phyloP scores from a whole-genome alignment of 1,140 invertebrate species.

The Trachymyrmex septentrionalis region DNA sequence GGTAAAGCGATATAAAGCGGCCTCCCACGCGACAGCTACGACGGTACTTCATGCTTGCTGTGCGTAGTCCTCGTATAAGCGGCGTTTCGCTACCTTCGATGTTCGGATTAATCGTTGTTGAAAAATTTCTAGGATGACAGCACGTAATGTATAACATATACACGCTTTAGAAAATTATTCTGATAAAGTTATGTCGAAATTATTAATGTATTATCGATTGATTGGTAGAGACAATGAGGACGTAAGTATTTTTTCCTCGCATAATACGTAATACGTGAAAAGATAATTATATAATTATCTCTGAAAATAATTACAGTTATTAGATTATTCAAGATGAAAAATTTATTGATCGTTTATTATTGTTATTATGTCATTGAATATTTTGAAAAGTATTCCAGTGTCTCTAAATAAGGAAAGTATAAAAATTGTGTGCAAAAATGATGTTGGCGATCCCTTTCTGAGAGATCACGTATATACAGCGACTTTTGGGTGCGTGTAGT shows the following conservation, averaged over 20 bases:
- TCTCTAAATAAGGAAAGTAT: background rate
- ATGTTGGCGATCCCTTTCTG: slow-evolving; percentile 36
- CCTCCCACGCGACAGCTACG: slow-evolving; percentile 79
- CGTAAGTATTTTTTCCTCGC: background rate
- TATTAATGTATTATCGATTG: background rate
- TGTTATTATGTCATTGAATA: background rate
- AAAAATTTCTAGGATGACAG: background rate
- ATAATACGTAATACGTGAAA: background rate
- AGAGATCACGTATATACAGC: slow-evolving; percentile 30
- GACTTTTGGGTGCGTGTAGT: slow-evolving; percentile 48
- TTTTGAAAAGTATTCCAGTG: background rate
- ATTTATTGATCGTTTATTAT: background rate
- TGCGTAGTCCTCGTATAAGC: slow-evolving; percentile 13
- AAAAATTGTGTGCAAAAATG: slow-evolving; percentile 35
- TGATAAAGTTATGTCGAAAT: background rate
- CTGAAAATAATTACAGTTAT: background rate
- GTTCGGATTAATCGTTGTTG: slow-evolving; percentile 16
- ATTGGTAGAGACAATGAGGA: background rate
- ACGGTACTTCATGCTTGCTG: slow-evolving; percentile 79
- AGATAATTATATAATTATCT: background rate
- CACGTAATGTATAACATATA: background rate
- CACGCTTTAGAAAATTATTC: background rate
- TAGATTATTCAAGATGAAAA: background rate
- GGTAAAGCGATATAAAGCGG: slow-evolving; percentile 82
- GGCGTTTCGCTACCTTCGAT: background rate